phyloP scores from a whole-genome alignment of 1,140 invertebrate species.

The Nautilus pompilius region DNA sequence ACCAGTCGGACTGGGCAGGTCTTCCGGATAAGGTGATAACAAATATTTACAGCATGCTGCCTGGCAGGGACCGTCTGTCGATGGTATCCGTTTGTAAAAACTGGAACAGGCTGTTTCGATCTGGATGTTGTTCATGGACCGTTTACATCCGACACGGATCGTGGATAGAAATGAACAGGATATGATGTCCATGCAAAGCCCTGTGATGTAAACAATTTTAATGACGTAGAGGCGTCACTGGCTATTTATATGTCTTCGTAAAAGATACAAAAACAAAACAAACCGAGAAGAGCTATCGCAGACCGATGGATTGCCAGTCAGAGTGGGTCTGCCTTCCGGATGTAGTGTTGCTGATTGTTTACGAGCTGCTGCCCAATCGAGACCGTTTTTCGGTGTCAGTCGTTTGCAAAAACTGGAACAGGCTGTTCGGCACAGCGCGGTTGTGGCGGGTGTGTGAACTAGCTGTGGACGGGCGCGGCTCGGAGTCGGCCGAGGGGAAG shows the following conservation, averaged over 20 bases:
- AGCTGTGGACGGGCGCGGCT: constrained; percentile 6
- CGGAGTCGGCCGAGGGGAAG: constrained; percentile 7
- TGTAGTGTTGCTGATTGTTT: constrained; percentile 18
- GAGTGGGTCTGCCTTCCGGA: constrained; percentile 23
- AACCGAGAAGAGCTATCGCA: too few relatives aligned
- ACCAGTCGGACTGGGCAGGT: constrained; percentile 20
- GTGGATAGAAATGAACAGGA: too few relatives aligned
- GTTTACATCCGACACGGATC: too few relatives aligned
- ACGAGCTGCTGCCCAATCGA: constrained; percentile 9
- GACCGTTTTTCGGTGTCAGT: constrained; percentile 13
- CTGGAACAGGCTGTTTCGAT: constrained; percentile 24
- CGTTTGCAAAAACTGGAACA: constrained; percentile 25
- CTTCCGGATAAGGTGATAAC: constrained; percentile 22
- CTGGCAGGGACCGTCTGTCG: constrained; percentile 11
- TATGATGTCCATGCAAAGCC: too few relatives aligned
- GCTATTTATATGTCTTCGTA: too few relatives aligned
- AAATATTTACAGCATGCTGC: constrained; percentile 14
- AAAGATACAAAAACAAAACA: too few relatives aligned
- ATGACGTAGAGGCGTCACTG: too few relatives aligned
- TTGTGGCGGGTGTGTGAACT: constrained; percentile 21
- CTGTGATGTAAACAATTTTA: too few relatives aligned
- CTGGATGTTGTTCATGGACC: constrained; percentile 20
- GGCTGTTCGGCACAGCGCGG: constrained; percentile 19
- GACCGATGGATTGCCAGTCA: too few relatives aligned
- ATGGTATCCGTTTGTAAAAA: constrained; percentile 22